Evolutionary conservation across 2,797 vertebrate genomes (phyloP), one percentile per base, ranked within the genome.

Genomic region (Smutsia temminckii): DNA sequence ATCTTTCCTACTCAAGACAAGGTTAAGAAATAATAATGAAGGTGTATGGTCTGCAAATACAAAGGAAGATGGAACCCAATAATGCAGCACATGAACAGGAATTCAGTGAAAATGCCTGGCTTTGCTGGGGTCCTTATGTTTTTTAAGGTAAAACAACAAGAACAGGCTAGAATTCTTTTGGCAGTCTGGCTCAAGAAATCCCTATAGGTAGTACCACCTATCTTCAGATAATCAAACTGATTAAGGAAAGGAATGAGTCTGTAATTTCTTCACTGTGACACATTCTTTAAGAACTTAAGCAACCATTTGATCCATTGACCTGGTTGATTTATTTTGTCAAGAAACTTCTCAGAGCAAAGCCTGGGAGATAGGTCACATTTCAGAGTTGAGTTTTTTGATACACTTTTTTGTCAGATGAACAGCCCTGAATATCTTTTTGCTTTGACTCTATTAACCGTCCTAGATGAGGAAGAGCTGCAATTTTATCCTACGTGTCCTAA

Each of bases 291-390:
- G 34, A 64, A 42, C 13, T 25, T 8, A 55, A 55, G 8, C 10
- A 93, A 81, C 51, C 29, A 1, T 53, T 85, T 91, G 21, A 83
- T 17, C 72, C 72, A 72, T 11, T 77, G 25, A 53, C 23, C 9
- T 85, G 49, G 8, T 29, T 66, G 25, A 46, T 29, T 88, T 61
- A 27, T 81, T 88, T 92, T 78, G 6, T 77, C 61, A 86, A 25
- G 42, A 85, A 77, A 29, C 40, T 72, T 95, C 79, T 95, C 49
- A 81, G 80, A 81, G 61, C 13, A 59, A 83, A 88, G 32, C 55
- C 66, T 32, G 18, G 49, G 40, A 80, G 13, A 68, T 27, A 46
- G 37, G 37, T 59, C 8, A 34, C 9, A 64, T 57, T 93, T 64
- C 37, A 63, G 66, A 71, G 16, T 68, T 46, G 51, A 87, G 29